Evolutionary conservation across 2,888 invertebrate species (phyloP), one percentile per base, ranked within the genome.

Genomic region (Aphidius colemani): DNA sequence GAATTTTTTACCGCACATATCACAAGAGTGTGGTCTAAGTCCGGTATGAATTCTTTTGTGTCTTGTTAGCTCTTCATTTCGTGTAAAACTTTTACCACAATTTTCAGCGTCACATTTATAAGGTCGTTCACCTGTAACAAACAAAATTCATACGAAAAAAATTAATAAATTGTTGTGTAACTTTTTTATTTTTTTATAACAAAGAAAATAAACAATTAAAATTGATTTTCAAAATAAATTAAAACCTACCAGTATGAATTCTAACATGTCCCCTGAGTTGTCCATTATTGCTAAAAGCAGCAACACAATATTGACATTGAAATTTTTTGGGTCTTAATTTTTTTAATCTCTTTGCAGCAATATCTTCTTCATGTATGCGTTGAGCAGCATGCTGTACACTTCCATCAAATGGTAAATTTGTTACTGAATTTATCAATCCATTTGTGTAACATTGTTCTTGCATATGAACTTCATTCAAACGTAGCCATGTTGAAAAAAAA

Each of bases 241-340:
- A 5, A n/a, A 69, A 78, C 82, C 83, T 80, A 83, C 94, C 95
- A 46, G 95, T 95, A 76, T 95, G 95, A 62, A 95, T 95, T 64
- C 95, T 85, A n/a, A 94, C 88, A 78, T 96, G 95, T 11, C 95
- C 95, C 79, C 93, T 94, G 0, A 96, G 84, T 74, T 96, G 95
- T 0, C 95, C 95, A 81, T 95, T 95, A 80, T 96, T 96, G n/a
- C 94, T 94, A 80, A 96, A 96, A 0, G 93, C 94, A 0, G 94
- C 93, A 72, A 93, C 88, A 78, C 96, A 96, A 75, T 94, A 91
- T 0, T 93, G 91, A 75, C 97, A 96, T 71, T 93, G 90, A 82
- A 96, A 96, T 77, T 94, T 94, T 82, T 95, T 94, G 1, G 96
- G 95, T 1, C 95, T 85, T 72, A 93, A 89, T 75, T 94, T 93